Base-by-base conservation (phyloP, 2,113 vertebrate species). In the Silurus meridionalis region DNA sequence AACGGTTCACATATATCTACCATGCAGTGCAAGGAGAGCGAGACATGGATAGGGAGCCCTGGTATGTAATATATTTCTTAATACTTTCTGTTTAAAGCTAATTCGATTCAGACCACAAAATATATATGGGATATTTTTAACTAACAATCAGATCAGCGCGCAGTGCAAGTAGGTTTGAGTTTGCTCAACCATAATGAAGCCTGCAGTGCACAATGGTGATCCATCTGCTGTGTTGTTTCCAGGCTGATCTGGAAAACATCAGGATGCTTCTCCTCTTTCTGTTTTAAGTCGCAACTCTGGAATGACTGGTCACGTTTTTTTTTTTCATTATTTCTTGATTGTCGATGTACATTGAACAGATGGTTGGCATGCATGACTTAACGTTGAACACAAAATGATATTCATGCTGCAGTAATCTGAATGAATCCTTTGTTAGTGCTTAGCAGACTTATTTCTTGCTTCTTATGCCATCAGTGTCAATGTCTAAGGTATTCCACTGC, bases 211-310 rank as follows among this genome's bases (percentile, higher is more conserved):
- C 89, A 89, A 89, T 90, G 82, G 72, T 84, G 23, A 21, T 21
- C 17, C 87, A 90, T 90, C 90, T 85, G 88, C 69, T 91, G 85
- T 66, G 89, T 93, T 93, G 91, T 93, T 83, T 67, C 8, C 0
- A 83, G 77, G 77, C n/a, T 85, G 88, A 85, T 57, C 83, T 87
- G 85, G 64, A 82, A 80, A 87, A 91, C 89, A 88, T 91, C 86
- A 92, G 86, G 91, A 92, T 92, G 83, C 53, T 50, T 81, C 85
- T 83, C 67, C 0, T 82, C 23, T 60, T 37, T 60, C 60, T 37
- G 82, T 78, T 74, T 80, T 69, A n/a, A 53, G 53, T 84, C 71
- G 17, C 7, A 61, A 6, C 64, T 48, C 13, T 60, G 14, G 19
- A 6, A 80, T 21, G 8, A 28, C n/a, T 48, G 15, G 58, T 67